A percentile compares a stretch with the other conserved stretches of the same genome.
Evolutionary conservation across 2,888 invertebrate species (phyloP).

Genomic region (Amiota mariae): DNA sequence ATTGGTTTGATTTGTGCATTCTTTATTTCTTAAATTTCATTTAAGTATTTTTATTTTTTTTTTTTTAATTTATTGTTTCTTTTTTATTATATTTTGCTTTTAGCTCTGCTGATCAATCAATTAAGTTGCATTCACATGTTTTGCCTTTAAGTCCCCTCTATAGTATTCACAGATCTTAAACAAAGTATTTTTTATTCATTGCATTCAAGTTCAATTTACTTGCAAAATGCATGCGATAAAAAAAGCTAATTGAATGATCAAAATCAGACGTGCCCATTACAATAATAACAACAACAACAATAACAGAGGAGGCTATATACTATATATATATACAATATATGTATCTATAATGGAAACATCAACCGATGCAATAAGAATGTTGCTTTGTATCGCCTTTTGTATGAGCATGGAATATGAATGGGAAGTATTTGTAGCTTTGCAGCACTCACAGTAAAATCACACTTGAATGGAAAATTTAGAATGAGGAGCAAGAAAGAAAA

Average conservation of each 20-base stretch:
- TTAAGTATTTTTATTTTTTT: slow-evolving; percentile 29
- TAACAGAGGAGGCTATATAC: no score
- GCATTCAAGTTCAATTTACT: slow-evolving; percentile 41
- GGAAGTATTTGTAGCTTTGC: neutral
- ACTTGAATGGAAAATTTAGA: neutral
- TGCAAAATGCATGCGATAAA: slow-evolving; percentile 34
- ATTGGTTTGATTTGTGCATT: no score
- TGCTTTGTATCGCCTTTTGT: no score
- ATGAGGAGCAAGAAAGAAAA: neutral
- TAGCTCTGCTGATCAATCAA: slow-evolving; percentile 62
- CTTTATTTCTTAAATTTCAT: neutral
- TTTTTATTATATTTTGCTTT: slow-evolving; percentile 2
- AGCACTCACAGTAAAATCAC: neutral
- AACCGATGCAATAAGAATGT: no score
- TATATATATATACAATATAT: no score
- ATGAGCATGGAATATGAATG: no score
- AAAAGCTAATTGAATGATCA: slow-evolving; percentile 69
- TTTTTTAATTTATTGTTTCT: slow-evolving; percentile 37
- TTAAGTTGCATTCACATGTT: slow-evolving; percentile 54
- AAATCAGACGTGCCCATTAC: slow-evolving; percentile 55
- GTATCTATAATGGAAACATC: no score
- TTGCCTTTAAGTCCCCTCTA: slow-evolving; percentile 41
- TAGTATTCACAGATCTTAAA: slow-evolving; percentile 1
- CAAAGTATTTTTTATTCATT: slow-evolving; percentile 8
- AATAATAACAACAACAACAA: slow-evolving; percentile 31